phyloP scores from a whole-genome alignment of 2,888 invertebrate genomes.

The Pristionchus entomophagus region DNA sequence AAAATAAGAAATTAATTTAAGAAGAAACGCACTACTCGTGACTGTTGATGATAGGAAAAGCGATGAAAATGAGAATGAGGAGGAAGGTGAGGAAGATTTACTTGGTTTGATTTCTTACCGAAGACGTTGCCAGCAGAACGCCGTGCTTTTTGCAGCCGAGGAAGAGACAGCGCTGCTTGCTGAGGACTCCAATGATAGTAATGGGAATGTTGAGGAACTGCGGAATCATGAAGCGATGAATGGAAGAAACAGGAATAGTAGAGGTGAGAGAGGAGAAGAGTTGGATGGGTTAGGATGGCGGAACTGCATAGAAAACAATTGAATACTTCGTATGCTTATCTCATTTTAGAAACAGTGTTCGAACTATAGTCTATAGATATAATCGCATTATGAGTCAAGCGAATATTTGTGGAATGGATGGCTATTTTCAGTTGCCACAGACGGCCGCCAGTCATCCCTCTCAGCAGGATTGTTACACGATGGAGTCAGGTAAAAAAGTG shows the following conservation, averaged over 20 bases:
- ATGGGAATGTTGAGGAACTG: background rate
- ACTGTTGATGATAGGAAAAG: conserved; percentile 13
- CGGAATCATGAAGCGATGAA: background rate
- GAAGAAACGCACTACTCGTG: conserved; percentile 39
- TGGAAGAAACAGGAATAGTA: background rate
- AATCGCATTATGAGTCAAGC: too few relatives aligned
- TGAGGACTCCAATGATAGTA: background rate
- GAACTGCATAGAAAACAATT: too few relatives aligned
- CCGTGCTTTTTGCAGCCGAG: background rate
- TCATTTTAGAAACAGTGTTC: too few relatives aligned
- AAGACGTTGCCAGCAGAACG: background rate
- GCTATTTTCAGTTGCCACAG: background rate
- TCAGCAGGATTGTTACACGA: background rate
- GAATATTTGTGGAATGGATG: too few relatives aligned
- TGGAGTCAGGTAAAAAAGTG: background rate
- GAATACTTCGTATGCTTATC: too few relatives aligned
- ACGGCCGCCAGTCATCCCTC: conserved; percentile 1
- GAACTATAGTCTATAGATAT: too few relatives aligned
- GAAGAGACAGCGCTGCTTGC: conserved; percentile 32
- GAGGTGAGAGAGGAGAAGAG: background rate
- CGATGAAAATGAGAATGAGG: conserved; percentile 43
- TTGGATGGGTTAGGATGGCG: too few relatives aligned
- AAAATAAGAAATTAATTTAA: background rate
- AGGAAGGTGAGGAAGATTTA: background rate
- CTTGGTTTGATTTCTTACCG: background rate